Percentiles rank a stretch among this genome's conserved stretches.
Conservation (phyloP, 2,113 vertebrate species). For the Heterotilapia buettikoferi region DNA sequence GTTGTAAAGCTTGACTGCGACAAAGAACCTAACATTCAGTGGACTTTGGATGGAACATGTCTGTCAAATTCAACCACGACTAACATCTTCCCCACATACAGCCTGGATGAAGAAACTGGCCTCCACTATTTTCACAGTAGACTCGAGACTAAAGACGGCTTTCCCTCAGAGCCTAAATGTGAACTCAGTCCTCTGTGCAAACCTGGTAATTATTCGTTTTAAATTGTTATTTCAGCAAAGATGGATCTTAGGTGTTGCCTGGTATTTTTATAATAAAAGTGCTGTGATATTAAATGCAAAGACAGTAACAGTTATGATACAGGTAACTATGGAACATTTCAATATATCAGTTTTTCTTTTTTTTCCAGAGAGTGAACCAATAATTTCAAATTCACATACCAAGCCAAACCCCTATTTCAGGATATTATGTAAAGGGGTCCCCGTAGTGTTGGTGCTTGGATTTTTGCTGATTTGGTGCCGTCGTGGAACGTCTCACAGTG, state of each 20-base stretch:
- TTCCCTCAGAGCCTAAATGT: background rate
- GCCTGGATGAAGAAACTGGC: rapidly evolving
- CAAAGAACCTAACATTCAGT: background rate
- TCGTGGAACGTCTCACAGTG: rapidly evolving
- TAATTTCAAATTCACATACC: background rate
- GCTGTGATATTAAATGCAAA: background rate
- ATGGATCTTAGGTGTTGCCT: rapidly evolving
- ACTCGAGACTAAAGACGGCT: background rate
- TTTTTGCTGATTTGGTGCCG: background rate
- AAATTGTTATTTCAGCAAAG: background rate
- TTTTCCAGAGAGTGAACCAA: no score
- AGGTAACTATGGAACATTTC: rapidly evolving
- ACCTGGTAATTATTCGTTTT: background rate
- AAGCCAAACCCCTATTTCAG: background rate
- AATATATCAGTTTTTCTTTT: background rate
- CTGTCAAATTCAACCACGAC: background rate
- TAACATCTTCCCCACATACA: background rate
- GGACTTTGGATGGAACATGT: background rate
- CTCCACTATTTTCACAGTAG: background rate
- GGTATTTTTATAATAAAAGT: background rate
- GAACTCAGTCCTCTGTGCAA: no score
- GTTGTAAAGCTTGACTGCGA: background rate
- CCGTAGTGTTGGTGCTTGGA: background rate
- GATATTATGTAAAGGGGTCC: background rate
- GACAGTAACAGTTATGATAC: rapidly evolving